Base-by-base conservation (phyloP, 2,888 invertebrate species). In the Andrena chrysosceles region DNA sequence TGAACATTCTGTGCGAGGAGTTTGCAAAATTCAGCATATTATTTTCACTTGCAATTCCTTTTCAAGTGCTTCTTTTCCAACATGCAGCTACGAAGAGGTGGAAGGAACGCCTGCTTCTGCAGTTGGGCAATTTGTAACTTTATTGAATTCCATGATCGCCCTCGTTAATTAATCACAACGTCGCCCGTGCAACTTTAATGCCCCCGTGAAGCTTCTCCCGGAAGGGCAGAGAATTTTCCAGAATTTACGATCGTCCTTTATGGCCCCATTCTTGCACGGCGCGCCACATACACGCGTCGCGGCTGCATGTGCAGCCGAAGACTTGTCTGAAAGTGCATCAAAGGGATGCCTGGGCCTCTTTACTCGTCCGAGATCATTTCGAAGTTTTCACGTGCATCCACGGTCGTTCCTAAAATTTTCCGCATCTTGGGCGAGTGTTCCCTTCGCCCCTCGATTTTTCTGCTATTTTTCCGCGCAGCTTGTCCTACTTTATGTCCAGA, bases 261-360 rank as follows among this genome's bases (percentile, higher is more conserved):
- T 8, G 23, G 20, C 35, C n/a, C 20, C 68, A 33, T 78, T 74
- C 74, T 54, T 69, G 48, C 59, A 16, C 66, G 26, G 56, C 59
- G 20, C 73, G 13, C 59, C 5, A 31, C 70, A 52, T 13, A 29
- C 77, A 1, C 31, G 35, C 20, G 59, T 52, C 59, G 63, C 16
- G 31, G 60, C 64, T 52, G 77, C 59, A 59, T 54, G 42, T 66
- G 31, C 59, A 31, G 52, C 64, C 68, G 66, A 56, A 74, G 71
- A 29, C 74, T 70, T 42, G 42, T 16, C 67, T 59, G 56, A 72
- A 81, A 83, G 63, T 83, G 77, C 87, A 72, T 84, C 86, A 84
- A 85, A 85, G 85, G 76, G 66, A 74, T 49, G 84, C 76, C 68
- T 67, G 74, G 49, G 77, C 66, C 85, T 72, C 74, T 87, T 74